phyloP scores from a whole-genome alignment of 2,888 invertebrate genomes.

The Nowickia ferox region DNA sequence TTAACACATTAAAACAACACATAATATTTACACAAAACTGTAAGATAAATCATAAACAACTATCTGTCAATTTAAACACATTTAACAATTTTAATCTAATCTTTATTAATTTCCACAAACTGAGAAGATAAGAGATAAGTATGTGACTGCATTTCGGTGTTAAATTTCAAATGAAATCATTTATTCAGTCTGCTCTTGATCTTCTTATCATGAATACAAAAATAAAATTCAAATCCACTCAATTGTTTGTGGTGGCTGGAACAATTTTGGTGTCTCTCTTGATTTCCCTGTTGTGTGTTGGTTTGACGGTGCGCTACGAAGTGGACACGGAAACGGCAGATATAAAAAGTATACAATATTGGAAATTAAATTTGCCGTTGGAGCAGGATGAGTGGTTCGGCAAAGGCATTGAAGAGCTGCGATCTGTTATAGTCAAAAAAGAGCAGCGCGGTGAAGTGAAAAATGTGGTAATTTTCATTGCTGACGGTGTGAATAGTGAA shows the following conservation, averaged over 20 bases:
- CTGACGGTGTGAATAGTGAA: conserved; percentile 93
- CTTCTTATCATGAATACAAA: conserved; percentile 61
- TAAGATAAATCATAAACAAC: conserved; percentile 25
- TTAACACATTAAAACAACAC: not conserved
- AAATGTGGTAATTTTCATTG: conserved; percentile 92
- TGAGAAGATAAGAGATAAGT: conserved; percentile 4
- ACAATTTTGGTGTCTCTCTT: conserved; percentile 75
- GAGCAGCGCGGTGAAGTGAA: conserved; percentile 86
- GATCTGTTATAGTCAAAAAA: conserved; percentile 84
- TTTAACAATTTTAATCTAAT: conserved; percentile 31
- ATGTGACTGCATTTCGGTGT: not conserved
- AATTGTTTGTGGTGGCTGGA: conserved; percentile 77
- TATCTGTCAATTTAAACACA: conserved; percentile 35
- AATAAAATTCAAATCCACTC: conserved; percentile 70
- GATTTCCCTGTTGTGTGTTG: conserved; percentile 77
- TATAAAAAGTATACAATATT: conserved; percentile 75
- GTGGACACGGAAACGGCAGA: conserved; percentile 77
- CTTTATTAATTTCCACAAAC: conserved; percentile 10
- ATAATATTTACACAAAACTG: not conserved
- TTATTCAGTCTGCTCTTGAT: conserved; percentile 36
- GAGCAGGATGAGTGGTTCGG: conserved; percentile 83
- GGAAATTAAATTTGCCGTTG: conserved; percentile 75
- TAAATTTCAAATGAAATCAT: not conserved
- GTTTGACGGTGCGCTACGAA: conserved; percentile 77
- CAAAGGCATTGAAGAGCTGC: conserved; percentile 84